These are phyloP conservation scores for Muscicapa comitata DNA, from an alignment of 2,797 vertebrate species.

Conservation along the genomic window DNA sequence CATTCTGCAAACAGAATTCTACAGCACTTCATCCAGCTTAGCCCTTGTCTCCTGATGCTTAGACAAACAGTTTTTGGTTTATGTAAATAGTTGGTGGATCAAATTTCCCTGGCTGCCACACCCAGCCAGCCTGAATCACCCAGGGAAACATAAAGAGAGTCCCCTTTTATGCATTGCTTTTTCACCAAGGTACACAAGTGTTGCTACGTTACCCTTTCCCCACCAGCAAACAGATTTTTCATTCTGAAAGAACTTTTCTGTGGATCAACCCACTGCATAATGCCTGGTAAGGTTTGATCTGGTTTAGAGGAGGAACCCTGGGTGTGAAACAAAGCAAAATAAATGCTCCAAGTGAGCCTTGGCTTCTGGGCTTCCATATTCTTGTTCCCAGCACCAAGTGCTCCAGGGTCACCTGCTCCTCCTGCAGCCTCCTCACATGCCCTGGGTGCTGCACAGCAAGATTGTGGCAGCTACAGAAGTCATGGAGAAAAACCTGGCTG, in stretches of 20 bases:
- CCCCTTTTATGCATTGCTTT: background rate
- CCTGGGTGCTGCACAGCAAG: background rate
- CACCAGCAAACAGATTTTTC: slow-evolving; percentile 27
- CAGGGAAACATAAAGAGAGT: background rate
- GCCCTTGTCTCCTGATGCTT: slow-evolving; percentile 51
- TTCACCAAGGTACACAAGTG: slow-evolving; percentile 25
- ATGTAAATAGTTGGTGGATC: slow-evolving; percentile 65
- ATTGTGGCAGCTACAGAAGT: background rate
- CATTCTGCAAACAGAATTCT: slow-evolving; percentile 6
- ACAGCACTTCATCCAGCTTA: slow-evolving; percentile 28
- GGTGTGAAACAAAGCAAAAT: background rate
- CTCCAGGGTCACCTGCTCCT: background rate
- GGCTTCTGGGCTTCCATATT: background rate
- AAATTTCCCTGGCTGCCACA: slow-evolving; percentile 59
- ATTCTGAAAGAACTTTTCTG: background rate
- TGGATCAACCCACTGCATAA: background rate
- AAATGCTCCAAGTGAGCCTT: background rate
- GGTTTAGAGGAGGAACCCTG: background rate
- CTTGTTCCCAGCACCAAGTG: background rate
- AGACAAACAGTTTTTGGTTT: slow-evolving; percentile 62
- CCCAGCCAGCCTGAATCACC: slow-evolving; percentile 58
- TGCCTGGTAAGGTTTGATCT: background rate
- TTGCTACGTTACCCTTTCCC: background rate
- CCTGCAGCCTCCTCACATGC: rapidly evolving
- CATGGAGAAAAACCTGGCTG: background rate